Conservation (phyloP, 1,140 invertebrate species). For the Maniola jurtina region DNA sequence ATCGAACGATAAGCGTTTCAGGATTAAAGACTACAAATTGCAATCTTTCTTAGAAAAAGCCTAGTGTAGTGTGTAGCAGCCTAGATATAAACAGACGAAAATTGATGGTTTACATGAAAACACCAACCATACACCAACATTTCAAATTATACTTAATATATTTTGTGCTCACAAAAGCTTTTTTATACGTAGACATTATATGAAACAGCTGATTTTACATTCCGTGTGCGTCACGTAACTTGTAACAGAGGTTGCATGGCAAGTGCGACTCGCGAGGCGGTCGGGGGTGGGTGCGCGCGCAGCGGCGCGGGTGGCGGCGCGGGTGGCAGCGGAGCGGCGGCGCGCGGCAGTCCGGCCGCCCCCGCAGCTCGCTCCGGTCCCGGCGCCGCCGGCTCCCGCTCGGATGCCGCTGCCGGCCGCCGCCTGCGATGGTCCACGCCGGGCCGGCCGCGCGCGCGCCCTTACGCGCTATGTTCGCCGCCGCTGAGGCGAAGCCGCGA, state of each 20-base stretch:
- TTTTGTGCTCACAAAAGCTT: too few species aligned
- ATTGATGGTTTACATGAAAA: too few species aligned
- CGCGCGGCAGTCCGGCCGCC: constrained; percentile 62
- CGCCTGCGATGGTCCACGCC: constrained; percentile 77
- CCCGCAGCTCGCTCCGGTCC: constrained; percentile 64
- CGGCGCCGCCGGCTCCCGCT: constrained; percentile 66
- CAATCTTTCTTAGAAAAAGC: too few species aligned
- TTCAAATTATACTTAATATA: too few species aligned
- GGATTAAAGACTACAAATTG: too few species aligned
- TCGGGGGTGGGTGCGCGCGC: constrained; percentile 33
- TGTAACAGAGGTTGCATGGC: constrained; percentile 24
- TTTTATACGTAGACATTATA: not conserved
- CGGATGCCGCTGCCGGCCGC: constrained; percentile 73
- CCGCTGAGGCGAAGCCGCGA: constrained; percentile 78
- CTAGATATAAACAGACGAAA: too few species aligned
- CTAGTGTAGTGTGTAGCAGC: too few species aligned
- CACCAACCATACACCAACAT: too few species aligned
- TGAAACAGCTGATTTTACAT: constrained; percentile 8
- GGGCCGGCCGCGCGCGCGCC: constrained; percentile 73
- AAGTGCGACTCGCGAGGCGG: constrained; percentile 17
- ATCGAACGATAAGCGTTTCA: too few species aligned
- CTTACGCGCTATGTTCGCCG: constrained; percentile 74
- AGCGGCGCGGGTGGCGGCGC: constrained; percentile 26
- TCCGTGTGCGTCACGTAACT: not conserved
- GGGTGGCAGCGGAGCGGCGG: constrained; percentile 24